Evolutionary conservation across 2,888 invertebrate species (phyloP), one percentile per base, ranked within the genome.

Genomic region (Macroteleia sp.): DNA sequence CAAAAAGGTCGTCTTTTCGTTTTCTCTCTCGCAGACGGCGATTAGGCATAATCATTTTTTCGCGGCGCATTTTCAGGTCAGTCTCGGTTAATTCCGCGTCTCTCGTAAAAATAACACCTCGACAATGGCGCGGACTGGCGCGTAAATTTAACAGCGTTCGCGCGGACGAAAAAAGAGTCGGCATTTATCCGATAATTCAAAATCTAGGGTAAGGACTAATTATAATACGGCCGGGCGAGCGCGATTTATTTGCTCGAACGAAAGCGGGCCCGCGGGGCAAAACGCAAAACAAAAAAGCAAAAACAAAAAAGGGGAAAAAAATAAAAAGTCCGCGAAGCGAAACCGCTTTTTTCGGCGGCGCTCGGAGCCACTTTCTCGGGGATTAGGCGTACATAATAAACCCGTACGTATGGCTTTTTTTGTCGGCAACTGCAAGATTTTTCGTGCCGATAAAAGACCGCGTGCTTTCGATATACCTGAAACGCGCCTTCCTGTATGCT

Each of bases 341-440:
- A 56, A 25, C 48, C 44, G 8, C 50, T 62, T 76, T 69, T 70
- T 76, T 62, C 42, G 50, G 34, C 62, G 69, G 52, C 69, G 69
- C 69, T 57, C 69, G 62, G 59, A 69, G 62, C 34, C 67, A 76
- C 76, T 76, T 69, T 76, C 76, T 64, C 76, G 76, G 57, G 76
- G 76, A 64, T 70, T 70, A 70, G 69, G 69, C 69, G 64, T 70
- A 41, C 69, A 70, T 70, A 76, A 76, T 76, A 62, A 61, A 67
- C 61, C 74, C 44, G 39, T 66, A 75, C 61, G 46, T 52, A 12
- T 56, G 61, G 57, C 66, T 39, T 59, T 74, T 74, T 74, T 74
- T 67, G 59, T 61, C 59, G 59, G 59, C 74, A 41, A 74, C 50
- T 61, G 74, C 75, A 30, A 61, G 67, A 75, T 67, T 75, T 75